Base-by-base conservation (phyloP, 2,113 vertebrate species). In the Peromyscus leucopus region DNA sequence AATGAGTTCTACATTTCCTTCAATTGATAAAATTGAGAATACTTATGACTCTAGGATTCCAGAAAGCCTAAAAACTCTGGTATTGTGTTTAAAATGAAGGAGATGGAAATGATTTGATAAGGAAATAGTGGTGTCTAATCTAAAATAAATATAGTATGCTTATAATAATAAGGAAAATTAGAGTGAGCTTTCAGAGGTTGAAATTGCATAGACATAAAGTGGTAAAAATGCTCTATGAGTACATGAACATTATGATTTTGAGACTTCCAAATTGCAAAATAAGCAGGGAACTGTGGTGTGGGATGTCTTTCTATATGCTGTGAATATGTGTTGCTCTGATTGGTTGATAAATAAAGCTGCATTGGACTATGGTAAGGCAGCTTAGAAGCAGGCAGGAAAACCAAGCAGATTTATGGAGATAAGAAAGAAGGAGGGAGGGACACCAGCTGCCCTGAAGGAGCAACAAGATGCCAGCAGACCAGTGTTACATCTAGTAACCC, bases 21-120 rank as follows among this genome's bases (percentile, higher is more conserved):
- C 39, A 17, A 94, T 71, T 84, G 95, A 79, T 92, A 76, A 96
- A 97, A 93, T 91, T n/a, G 69, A 92, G 10, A 89, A 57, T 75
- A 19, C 51, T 82, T 79, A 75, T 74, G 72, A 89, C 28, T 93
- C 19, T 51, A 89, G 9, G 59, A 92, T 57, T 94, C 48, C 69
- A 83, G 26, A 15, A 57, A 33, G 90, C 3, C 28, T 51, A 3
- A 90, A 93, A 96, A 79, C 63, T 65, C 12, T 79, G 42, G 46
- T 36, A 76, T 65, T 93, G 76, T 39, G 36, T 59, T 94, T 91
- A 92, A 36, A 96, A 63, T 5, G 26, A 96, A 86, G 28, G 22
- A 69, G 84, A 51, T 89, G 21, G 8, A 94, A 85, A 94, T 69
- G 12, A 16, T 88, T 61, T 42, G 42, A 63, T 36, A 79, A 59